Conservation (phyloP, 2,888 invertebrate genomes). For the Rhagonycha fulva region DNA sequence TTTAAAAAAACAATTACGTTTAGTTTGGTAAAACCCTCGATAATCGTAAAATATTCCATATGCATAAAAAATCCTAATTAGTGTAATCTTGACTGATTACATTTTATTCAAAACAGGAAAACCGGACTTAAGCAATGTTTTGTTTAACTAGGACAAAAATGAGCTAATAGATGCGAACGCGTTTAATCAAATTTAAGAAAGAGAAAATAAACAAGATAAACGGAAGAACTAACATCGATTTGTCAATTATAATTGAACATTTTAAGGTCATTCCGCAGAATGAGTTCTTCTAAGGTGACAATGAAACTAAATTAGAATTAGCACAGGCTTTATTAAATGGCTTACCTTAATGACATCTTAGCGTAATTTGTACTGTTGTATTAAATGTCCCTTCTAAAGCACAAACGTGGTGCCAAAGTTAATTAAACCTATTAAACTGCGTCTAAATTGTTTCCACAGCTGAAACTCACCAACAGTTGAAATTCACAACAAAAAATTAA, state of each 20-base stretch:
- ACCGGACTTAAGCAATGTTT: neutral
- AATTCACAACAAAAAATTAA: neutral
- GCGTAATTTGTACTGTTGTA: conserved; percentile 9
- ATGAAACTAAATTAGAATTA: conserved; percentile 18
- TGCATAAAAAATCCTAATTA: no score
- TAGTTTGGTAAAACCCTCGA: no score
- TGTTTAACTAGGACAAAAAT: neutral
- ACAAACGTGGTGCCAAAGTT: neutral
- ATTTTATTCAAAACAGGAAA: no score
- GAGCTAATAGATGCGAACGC: neutral
- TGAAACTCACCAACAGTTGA: neutral
- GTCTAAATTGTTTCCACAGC: neutral
- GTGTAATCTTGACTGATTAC: no score
- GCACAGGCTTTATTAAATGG: conserved; percentile 10
- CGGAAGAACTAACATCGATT: conserved; percentile 5
- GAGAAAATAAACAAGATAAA: conserved; percentile 4
- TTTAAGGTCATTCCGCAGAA: conserved; percentile 8
- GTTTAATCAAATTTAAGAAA: conserved; percentile 6
- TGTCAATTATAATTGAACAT: conserved; percentile 17
- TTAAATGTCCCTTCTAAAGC: neutral
- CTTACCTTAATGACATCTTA: conserved; percentile 16
- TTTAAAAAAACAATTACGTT: no score
- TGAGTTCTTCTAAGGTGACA: conserved; percentile 7
- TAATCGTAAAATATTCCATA: no score
- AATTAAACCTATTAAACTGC: neutral